Base-by-base conservation (phyloP, 2,888 invertebrate genomes). In the Drosophila planitibia region DNA sequence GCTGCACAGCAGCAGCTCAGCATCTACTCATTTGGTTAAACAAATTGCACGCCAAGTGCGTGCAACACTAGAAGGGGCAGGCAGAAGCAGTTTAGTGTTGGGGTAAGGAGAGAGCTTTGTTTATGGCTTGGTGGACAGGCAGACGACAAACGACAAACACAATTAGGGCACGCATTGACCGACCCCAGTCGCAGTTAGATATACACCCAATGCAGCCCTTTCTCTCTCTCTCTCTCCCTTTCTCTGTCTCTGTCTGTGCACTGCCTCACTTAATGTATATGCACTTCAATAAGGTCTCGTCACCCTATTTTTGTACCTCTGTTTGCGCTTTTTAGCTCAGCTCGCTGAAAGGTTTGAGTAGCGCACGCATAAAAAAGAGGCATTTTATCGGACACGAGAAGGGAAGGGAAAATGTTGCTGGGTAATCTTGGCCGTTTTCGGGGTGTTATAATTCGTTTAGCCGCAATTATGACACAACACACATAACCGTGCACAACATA, bases 381-480 rank as follows among this genome's bases (percentile, higher is more conserved):
- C 68, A 72, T 64, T 41, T 35, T 12, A 52, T 51, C 32, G 44
- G 55, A 44, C 60, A 28, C 16, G 7, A 44, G 33, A n/a, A 51
- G 41, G 51, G 44, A 54, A 37, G 30, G 30, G 16, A 37, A 39
- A 25, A 32, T 37, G 39, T 37, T 39, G 22, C 39, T 49, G 73
- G 58, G 61, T 65, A 70, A 85, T 75, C 81, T 80, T 77, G 55
- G 52, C 59, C 60, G 44, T 70, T 67, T 76, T 79, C 77, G 89
- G 88, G 91, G 91, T 90, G 90, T 89, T 84, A 85, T 85, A 90
- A 91, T 91, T 81, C 90, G 82, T 87, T 90, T 87, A 91, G 85
- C 91, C 91, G 84, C 90, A 91, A 91, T 91, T 91, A 91, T 89
- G 89, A 89, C 89, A 84, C 82, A 82, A 78, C 39, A 57, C 28